These are phyloP conservation scores for Escarpia spicata DNA, from an alignment of 2,888 invertebrate species.

Conservation along the genomic window DNA sequence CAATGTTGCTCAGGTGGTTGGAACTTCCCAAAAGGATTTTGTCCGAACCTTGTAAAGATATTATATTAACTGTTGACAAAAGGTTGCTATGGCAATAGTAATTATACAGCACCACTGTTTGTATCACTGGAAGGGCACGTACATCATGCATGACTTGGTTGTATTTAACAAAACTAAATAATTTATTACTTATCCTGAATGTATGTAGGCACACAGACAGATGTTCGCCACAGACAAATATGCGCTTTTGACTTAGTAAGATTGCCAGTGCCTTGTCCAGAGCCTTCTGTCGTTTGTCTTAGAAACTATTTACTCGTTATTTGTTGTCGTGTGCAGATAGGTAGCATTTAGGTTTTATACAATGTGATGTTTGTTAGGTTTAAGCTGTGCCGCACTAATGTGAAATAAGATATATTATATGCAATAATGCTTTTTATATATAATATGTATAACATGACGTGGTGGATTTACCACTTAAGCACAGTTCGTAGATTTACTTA, in stretches of 20 bases:
- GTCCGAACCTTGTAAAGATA: not conserved
- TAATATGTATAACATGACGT: not conserved
- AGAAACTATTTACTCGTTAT: not conserved
- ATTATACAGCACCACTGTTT: not conserved
- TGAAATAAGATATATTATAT: constrained; percentile 10
- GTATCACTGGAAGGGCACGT: not conserved
- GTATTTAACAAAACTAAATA: not conserved
- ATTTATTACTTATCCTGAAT: constrained; percentile 14
- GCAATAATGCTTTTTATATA: not conserved
- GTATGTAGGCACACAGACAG: not conserved
- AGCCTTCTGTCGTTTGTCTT: not conserved
- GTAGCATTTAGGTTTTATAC: not conserved
- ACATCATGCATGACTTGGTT: not conserved
- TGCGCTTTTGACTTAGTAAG: not conserved
- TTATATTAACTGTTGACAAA: not conserved
- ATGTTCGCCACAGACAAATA: too few species aligned
- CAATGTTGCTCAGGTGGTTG: not conserved
- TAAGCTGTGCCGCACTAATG: not conserved
- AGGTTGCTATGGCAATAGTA: not conserved
- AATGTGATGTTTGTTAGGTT: not conserved
- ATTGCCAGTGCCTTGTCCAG: not conserved
- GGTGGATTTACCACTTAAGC: not conserved
- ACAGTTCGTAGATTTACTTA: too few species aligned
- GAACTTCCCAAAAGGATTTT: not conserved
- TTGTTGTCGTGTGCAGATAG: not conserved